Evolutionary conservation across 2,888 invertebrate species (phyloP).

Genomic region (Acronicta leporina): DNA sequence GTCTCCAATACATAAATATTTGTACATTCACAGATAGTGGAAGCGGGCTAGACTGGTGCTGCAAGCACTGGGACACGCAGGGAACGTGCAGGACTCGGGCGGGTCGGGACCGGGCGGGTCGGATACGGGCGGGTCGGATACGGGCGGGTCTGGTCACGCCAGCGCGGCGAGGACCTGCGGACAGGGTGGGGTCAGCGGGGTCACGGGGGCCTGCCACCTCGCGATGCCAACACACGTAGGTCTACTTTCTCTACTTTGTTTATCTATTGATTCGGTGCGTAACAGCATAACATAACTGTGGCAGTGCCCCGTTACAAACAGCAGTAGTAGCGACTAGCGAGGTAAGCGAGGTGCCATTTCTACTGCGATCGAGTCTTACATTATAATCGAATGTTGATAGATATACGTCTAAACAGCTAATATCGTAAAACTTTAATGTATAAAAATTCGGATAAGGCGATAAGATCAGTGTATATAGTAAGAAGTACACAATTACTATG

Average conservation of each 20-base stretch:
- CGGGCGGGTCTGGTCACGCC: slow-evolving; percentile 27
- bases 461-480: slow-evolving; percentile 66
- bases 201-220: too few species aligned
- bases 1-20: slow-evolving; percentile 60
- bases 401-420: slow-evolving; percentile 61
- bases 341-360: slow-evolving; percentile 5
- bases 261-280: too few species aligned
- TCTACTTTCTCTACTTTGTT: too few species aligned
- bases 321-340: not conserved
- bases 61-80: slow-evolving; percentile 20
- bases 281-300: not conserved
- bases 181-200: not conserved
- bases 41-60: slow-evolving; percentile 33
- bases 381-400: slow-evolving; percentile 37
- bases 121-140: too few species aligned
- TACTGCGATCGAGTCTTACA: slow-evolving; percentile 36
- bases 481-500: slow-evolving; percentile 34
- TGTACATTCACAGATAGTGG: slow-evolving; percentile 63
- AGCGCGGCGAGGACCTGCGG: slow-evolving; percentile 64
- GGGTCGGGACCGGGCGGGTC: not conserved
- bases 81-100: slow-evolving; percentile 5
- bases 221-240: too few species aligned
- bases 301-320: not conserved
- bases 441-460: slow-evolving; percentile 77
- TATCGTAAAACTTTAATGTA: slow-evolving; percentile 65